Evolutionary conservation across 2,113 vertebrate genomes (phyloP).

Genomic region (Corydoras sp.): DNA sequence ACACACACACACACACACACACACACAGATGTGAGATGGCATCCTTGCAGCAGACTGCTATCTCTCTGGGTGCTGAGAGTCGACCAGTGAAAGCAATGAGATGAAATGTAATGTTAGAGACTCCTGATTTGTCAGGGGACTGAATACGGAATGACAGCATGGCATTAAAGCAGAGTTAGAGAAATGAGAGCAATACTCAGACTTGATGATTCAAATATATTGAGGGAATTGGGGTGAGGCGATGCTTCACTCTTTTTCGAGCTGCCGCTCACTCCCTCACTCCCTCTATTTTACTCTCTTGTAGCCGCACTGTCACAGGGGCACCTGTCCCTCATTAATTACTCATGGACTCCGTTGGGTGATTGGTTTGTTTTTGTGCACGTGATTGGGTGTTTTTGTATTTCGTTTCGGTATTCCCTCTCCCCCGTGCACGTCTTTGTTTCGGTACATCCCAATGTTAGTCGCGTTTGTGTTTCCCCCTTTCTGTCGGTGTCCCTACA

Average conservation of each 20-base stretch:
- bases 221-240: conserved; percentile 1
- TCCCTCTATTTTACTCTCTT: background rate
- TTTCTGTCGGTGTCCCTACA: no score
- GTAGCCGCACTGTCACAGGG: no score
- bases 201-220: conserved; percentile 17
- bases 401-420: no score
- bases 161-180: conserved; percentile 11
- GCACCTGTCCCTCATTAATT: no score
- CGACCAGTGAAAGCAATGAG: background rate
- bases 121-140: conserved; percentile 15
- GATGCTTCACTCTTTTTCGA: background rate
- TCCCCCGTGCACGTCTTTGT: no score
- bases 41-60: background rate
- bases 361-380: no score
- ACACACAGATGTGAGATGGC: conserved; percentile 18
- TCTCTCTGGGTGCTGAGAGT: background rate
- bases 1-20: conserved; percentile 23
- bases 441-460: no score
- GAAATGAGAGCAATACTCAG: conserved; percentile 10
- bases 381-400: no score
- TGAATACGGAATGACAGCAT: conserved; percentile 9
- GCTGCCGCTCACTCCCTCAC: background rate
- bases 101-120: conserved; percentile 6
- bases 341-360: no score
- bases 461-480: no score